Base-by-base conservation (phyloP, 2,113 vertebrate genomes). In the Sylvietta virens region DNA sequence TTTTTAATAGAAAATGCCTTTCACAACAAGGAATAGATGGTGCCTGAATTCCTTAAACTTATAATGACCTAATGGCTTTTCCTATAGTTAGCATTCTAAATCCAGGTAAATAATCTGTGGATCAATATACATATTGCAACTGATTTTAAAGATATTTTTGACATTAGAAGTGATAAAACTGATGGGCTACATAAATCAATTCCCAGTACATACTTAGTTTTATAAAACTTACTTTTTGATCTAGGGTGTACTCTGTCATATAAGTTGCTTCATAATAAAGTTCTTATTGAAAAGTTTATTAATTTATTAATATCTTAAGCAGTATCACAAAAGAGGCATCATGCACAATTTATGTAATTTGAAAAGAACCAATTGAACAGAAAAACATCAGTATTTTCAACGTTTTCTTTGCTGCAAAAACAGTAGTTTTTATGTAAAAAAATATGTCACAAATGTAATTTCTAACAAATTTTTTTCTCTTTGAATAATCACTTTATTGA, bases 1-100 rank as follows among this genome's bases (percentile, higher is more conserved):
- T 94, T 95, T 92, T 95, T 94, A 94, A 86, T 77, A 95, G 83
- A 82, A 95, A 94, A 95, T 65, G 73, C 85, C 88, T 97, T 97
- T 83, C 64, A 81, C 44, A 92, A 64, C 47, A 91, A 83, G 70
- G 39, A 84, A 85, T 48, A 89, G 42, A 86, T 94, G 48, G 96
- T 67, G 51, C 45, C 79, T 94, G 95, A 88, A 74, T 95, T 97
- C 89, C 86, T 42, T 69, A 84, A 94, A 92, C 83, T 84, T 94
- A 44, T 96, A 96, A 88, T 66, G 62, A 89, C 74, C 92, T 70
- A 58, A 88, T 78, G 79, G 88, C 48, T 96, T 92, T 62, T 86
- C 42, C 62, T 94, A 57, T 23, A 94, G 87, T 80, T 87, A 88
- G 30, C n/a, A 18, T 70, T 76, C 79, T 83, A 35, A 96, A 88